Conservation (phyloP, 2,797 vertebrate species). For the Molossus molossus region DNA sequence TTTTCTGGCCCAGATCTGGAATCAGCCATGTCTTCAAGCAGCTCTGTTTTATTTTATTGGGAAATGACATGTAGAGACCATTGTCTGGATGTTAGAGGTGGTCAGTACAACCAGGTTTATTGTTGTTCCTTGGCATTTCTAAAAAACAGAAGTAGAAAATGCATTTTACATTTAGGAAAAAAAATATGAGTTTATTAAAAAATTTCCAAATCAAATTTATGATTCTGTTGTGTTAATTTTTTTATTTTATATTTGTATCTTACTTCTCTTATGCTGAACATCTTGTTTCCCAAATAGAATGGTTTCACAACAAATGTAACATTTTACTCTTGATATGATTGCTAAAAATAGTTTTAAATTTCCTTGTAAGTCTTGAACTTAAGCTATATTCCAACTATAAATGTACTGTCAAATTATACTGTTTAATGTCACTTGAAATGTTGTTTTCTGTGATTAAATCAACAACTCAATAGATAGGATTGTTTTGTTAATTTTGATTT, state of each 20-base stretch:
- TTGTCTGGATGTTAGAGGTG: not conserved
- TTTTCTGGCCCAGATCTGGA: not conserved
- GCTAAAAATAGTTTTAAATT: not conserved
- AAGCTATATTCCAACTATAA: not conserved
- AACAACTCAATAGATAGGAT: not conserved
- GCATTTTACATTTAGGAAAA: not conserved
- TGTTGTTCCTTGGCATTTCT: not conserved
- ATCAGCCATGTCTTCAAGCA: not conserved
- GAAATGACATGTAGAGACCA: slow-evolving; percentile 8
- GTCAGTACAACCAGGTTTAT: not conserved
- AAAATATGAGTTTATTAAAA: not conserved
- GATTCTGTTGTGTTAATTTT: not conserved
- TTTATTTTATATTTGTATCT: slow-evolving; percentile 18
- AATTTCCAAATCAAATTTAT: not conserved
- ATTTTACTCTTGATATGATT: not conserved
- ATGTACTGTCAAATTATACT: not conserved
- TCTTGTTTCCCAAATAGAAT: not conserved
- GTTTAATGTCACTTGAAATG: slow-evolving; percentile 37
- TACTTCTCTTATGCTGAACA: not conserved
- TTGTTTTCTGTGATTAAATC: not conserved
- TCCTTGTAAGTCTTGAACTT: not conserved
- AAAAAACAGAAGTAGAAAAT: not conserved
- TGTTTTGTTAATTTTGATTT: not conserved
- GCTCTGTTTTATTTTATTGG: not conserved
- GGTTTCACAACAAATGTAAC: not conserved